Evolutionary conservation across 1,140 invertebrate species (phyloP).

Genomic region (Pteromalus puparum): DNA sequence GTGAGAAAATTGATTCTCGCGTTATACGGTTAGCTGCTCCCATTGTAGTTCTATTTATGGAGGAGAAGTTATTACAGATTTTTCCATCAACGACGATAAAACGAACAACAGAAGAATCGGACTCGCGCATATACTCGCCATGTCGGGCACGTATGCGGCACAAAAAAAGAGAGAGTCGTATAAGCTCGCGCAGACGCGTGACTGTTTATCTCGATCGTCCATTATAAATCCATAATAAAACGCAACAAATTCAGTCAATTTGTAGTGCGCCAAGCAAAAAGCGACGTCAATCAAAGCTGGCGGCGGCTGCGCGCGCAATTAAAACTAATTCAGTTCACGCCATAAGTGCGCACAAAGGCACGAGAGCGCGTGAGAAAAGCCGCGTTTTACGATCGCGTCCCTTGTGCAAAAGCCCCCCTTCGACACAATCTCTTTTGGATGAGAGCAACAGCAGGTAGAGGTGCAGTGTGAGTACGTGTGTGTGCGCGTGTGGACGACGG

Average conservation of each 20-base stretch:
- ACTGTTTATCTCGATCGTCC: background rate
- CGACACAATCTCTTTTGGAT: background rate
- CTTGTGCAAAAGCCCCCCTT: conserved; percentile 14
- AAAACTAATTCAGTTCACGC: conserved; percentile 44
- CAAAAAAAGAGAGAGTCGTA: too few relatives aligned
- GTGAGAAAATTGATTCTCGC: too few relatives aligned
- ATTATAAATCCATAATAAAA: too few relatives aligned
- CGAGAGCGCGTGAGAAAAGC: conserved; percentile 36
- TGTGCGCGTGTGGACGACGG: background rate
- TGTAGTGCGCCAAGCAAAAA: conserved; percentile 1
- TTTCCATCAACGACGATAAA: background rate
- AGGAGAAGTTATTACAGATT: too few relatives aligned
- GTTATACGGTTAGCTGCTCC: background rate
- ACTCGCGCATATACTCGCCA: background rate
- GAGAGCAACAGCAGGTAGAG: background rate
- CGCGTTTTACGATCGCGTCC: conserved; percentile 23
- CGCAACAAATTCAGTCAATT: conserved; percentile 12
- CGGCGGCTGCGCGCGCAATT: conserved; percentile 19
- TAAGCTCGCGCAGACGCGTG: background rate
- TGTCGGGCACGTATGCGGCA: too few relatives aligned
- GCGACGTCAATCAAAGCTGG: conserved; percentile 17
- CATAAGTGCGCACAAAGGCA: background rate
- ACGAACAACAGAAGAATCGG: background rate
- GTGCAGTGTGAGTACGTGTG: background rate
- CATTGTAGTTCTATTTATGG: too few relatives aligned